Conservation (phyloP, 2,888 invertebrate species). For the Folsomia candida region DNA sequence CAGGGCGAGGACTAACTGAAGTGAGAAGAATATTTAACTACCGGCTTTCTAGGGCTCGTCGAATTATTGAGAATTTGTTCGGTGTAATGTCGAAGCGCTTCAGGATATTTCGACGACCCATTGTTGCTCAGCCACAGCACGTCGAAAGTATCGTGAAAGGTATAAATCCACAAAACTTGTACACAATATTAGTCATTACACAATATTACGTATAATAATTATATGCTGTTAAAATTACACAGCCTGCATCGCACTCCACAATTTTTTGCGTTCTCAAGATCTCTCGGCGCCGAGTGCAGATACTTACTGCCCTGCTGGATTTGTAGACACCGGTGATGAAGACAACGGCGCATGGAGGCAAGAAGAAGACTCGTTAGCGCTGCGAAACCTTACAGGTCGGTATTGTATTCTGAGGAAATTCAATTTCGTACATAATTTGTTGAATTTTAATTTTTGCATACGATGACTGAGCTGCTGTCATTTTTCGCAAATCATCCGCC, state of each 20-base stretch:
- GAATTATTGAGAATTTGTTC: slow-evolving; percentile 38
- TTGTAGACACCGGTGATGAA: no score
- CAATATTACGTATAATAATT: no score
- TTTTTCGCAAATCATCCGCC: no score
- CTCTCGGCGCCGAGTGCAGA: no score
- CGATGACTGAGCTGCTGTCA: not conserved
- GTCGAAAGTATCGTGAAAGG: slow-evolving; percentile 16
- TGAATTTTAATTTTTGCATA: not conserved
- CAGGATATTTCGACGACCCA: slow-evolving; percentile 22
- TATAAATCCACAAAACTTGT: not conserved
- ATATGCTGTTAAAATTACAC: not conserved
- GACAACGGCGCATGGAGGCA: not conserved
- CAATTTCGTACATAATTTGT: no score
- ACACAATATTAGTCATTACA: not conserved
- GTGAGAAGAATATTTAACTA: slow-evolving; percentile 37
- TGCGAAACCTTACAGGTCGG: not conserved
- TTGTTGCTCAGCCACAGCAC: slow-evolving; percentile 17
- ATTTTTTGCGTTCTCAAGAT: slow-evolving; percentile 17
- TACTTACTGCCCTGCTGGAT: no score
- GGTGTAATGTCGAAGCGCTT: slow-evolving; percentile 33
- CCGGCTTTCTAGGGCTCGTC: slow-evolving; percentile 31
- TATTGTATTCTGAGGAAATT: not conserved
- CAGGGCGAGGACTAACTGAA: not conserved
- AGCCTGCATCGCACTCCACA: slow-evolving; percentile 13
- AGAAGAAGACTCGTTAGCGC: not conserved